A percentile compares a stretch with the other conserved stretches of the same genome.
Evolutionary conservation across 2,888 invertebrate species (phyloP).

Genomic region (Hyposoter didymator): DNA sequence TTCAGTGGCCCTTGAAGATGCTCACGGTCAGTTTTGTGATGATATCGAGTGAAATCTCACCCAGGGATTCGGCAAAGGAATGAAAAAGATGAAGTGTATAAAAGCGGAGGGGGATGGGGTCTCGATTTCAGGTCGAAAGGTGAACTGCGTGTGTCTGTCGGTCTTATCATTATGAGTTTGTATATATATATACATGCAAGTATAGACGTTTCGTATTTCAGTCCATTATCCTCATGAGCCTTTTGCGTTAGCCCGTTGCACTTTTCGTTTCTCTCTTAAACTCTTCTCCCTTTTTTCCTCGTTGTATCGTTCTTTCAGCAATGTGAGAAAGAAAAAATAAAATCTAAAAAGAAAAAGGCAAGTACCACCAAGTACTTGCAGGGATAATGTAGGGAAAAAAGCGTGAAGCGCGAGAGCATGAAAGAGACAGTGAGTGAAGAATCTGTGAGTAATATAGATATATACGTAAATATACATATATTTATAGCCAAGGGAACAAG

Average conservation of each 20-base stretch:
- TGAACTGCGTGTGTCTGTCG: slow-evolving; percentile 65
- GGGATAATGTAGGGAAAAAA: slow-evolving; percentile 39
- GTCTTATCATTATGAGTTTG: slow-evolving; percentile 79
- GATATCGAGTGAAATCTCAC: slow-evolving; percentile 52
- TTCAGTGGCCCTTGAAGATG: slow-evolving; percentile 44
- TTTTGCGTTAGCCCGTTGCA: slow-evolving; percentile 61
- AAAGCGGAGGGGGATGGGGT: slow-evolving; percentile 46
- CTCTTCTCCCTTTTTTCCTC: slow-evolving; percentile 42
- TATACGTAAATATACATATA: slow-evolving; percentile 30
- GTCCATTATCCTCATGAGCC: slow-evolving; percentile 72
- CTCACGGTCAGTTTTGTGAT: slow-evolving; percentile 38
- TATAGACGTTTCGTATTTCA: slow-evolving; percentile 76
- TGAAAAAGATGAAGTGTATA: slow-evolving; percentile 51
- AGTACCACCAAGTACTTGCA: slow-evolving; percentile 52
- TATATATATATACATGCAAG: slow-evolving; percentile 61
- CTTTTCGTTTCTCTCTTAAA: slow-evolving; percentile 43
- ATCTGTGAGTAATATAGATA: slow-evolving; percentile 44
- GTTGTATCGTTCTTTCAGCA: slow-evolving; percentile 56
- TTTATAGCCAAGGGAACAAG: slow-evolving; percentile 62
- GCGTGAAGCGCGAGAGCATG: slow-evolving; percentile 46
- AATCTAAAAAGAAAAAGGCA: slow-evolving; percentile 17
- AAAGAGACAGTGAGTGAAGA: slow-evolving; percentile 57
- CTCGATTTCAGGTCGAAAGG: slow-evolving; percentile 69
- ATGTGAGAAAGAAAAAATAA: slow-evolving; percentile 47
- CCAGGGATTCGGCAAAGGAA: slow-evolving; percentile 15